Percentiles rank a stretch among this genome's conserved stretches.
Conservation (phyloP, 2,797 vertebrate genomes). For the Dipus sagitta region DNA sequence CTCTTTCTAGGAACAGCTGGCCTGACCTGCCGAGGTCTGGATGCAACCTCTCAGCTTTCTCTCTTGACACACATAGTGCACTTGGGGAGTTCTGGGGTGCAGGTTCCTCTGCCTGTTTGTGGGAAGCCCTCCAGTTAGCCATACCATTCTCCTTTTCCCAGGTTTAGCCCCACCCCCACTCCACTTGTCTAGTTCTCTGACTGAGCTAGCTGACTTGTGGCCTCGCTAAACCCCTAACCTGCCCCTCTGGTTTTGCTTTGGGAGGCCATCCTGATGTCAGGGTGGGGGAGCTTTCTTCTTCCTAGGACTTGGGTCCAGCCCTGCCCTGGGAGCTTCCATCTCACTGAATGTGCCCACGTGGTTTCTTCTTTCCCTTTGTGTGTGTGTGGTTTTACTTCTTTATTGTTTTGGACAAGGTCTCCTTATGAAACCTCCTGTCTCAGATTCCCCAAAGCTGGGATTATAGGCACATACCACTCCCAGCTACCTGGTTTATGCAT, state of each 20-base stretch:
- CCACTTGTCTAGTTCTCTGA: neutral
- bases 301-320: neutral
- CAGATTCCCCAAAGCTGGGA: neutral
- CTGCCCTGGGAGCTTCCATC: neutral
- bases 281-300: neutral
- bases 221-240: neutral
- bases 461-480: neutral
- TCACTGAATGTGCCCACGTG: accelerated
- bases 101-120: neutral
- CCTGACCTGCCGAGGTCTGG: neutral
- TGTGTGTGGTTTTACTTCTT: too few relatives aligned
- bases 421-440: neutral
- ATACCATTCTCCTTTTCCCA: neutral
- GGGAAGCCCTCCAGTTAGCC: neutral
- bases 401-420: neutral
- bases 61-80: accelerated
- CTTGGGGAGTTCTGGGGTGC: neutral
- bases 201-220: neutral
- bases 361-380: neutral
- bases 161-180: too few relatives aligned
- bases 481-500: neutral
- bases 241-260: neutral
- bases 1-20: neutral
- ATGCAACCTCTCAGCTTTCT: neutral
- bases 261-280: neutral